Conservation (phyloP, 2,888 invertebrate species). For the Tachina fera region DNA sequence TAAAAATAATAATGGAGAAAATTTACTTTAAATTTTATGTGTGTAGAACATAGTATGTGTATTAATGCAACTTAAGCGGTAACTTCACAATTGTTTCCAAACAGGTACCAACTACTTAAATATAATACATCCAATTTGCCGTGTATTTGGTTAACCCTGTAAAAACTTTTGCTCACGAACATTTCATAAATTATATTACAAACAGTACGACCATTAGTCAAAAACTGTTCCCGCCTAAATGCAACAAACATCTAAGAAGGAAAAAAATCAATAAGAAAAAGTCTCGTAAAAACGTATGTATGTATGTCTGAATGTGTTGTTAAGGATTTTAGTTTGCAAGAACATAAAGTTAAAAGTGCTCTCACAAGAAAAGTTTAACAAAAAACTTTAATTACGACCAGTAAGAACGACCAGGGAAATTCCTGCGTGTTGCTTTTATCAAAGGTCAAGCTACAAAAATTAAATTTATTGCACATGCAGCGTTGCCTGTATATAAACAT, state of each 20-base stretch:
- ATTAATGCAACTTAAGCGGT: no score
- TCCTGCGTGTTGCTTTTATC: slow-evolving; percentile 71
- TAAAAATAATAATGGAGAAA: no score
- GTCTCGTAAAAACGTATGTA: slow-evolving; percentile 26
- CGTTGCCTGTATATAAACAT: slow-evolving; percentile 15
- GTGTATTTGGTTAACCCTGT: no score
- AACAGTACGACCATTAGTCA: slow-evolving; percentile 19
- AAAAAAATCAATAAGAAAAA: slow-evolving; percentile 46
- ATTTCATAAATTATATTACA: not conserved
- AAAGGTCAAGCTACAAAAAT: slow-evolving; percentile 72
- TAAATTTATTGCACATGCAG: slow-evolving; percentile 68
- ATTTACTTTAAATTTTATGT: no score
- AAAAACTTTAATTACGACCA: not conserved
- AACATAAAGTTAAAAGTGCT: slow-evolving; percentile 1
- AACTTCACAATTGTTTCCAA: no score
- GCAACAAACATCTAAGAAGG: slow-evolving; percentile 16
- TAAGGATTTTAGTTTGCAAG: not conserved
- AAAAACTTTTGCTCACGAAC: not conserved
- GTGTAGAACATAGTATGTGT: no score
- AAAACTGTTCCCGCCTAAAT: slow-evolving; percentile 56
- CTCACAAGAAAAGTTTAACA: slow-evolving; percentile 13
- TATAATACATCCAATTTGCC: no score
- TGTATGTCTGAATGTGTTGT: not conserved
- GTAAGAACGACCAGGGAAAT: slow-evolving; percentile 59
- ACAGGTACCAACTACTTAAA: no score